Evolutionary conservation across 1,140 invertebrate species (phyloP).

Genomic region (Scaptomyza hsui): DNA sequence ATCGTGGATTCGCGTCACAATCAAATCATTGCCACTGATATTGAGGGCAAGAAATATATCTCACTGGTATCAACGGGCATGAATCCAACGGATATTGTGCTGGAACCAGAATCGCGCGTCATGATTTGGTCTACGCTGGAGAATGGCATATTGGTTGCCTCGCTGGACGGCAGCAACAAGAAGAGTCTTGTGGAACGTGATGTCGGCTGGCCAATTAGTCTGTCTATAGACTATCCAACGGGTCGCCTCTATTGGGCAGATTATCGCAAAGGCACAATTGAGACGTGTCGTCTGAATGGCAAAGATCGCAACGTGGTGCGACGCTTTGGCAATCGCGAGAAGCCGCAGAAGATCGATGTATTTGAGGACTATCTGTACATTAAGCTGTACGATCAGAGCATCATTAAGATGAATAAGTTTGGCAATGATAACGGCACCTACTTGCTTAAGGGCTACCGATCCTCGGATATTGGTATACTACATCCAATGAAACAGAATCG

Average conservation of each 20-base stretch:
- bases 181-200: slow-evolving; percentile 85
- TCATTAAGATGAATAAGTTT: slow-evolving; percentile 90
- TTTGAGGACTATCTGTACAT: slow-evolving; percentile 90
- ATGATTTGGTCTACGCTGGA: slow-evolving; percentile 83
- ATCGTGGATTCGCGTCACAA: slow-evolving; percentile 88
- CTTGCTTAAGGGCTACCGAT: slow-evolving; percentile 86
- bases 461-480: slow-evolving; percentile 88
- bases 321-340: slow-evolving; percentile 85
- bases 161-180: slow-evolving; percentile 88
- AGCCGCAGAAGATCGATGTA: slow-evolving; percentile 89
- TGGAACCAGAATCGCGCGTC: slow-evolving; percentile 86
- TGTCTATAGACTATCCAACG: slow-evolving; percentile 89
- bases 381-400: slow-evolving; percentile 87
- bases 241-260: slow-evolving; percentile 91
- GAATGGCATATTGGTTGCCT: slow-evolving; percentile 87
- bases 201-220: slow-evolving; percentile 88
- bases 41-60: slow-evolving; percentile 86
- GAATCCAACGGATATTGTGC: slow-evolving; percentile 86
- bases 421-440: slow-evolving; percentile 85
- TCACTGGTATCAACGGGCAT: slow-evolving; percentile 86
- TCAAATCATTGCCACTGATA: slow-evolving; percentile 86
- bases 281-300: slow-evolving; percentile 88
- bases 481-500: slow-evolving; percentile 88
- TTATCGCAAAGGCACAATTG: slow-evolving; percentile 88
- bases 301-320: slow-evolving; percentile 86